phyloP scores from a whole-genome alignment of 1,140 invertebrate genomes.

The Drosophila kohkoa region DNA sequence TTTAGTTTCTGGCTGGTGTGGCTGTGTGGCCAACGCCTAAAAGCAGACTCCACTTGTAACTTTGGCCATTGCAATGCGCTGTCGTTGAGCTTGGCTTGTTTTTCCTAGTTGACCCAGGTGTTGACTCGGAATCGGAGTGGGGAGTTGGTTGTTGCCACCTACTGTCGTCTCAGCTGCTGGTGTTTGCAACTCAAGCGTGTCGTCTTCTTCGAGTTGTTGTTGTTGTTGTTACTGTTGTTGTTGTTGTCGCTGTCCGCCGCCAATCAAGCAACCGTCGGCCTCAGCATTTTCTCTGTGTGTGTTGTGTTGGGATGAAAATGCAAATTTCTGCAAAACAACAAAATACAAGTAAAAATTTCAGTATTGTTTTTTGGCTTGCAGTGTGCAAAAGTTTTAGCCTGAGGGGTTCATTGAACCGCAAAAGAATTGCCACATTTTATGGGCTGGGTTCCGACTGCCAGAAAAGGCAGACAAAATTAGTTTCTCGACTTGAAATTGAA shows the following conservation, averaged over 20 bases:
- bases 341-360: constrained; percentile 40
- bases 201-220: constrained; percentile 11
- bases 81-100: constrained; percentile 12
- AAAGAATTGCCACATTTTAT: constrained; percentile 67
- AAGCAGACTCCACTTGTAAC: constrained; percentile 50
- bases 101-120: constrained; percentile 45
- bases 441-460: background rate
- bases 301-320: constrained; percentile 69
- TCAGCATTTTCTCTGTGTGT: constrained; percentile 65
- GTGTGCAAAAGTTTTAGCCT: constrained; percentile 34
- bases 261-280: constrained; percentile 65
- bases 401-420: constrained; percentile 47
- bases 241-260: constrained; percentile 35
- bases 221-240: constrained; percentile 5
- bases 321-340: constrained; percentile 73
- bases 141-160: constrained; percentile 1
- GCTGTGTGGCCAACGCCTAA: constrained; percentile 46
- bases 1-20: constrained; percentile 1
- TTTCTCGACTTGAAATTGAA: constrained; percentile 50
- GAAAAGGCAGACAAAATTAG: constrained; percentile 61
- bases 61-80: constrained; percentile 62
- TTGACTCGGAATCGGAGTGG: background rate
- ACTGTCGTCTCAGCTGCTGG: constrained; percentile 37
- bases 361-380: constrained; percentile 34
- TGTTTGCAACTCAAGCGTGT: constrained; percentile 53